Evolutionary conservation across 2,797 vertebrate genomes (phyloP).

Genomic region (Chrosomus eos): DNA sequence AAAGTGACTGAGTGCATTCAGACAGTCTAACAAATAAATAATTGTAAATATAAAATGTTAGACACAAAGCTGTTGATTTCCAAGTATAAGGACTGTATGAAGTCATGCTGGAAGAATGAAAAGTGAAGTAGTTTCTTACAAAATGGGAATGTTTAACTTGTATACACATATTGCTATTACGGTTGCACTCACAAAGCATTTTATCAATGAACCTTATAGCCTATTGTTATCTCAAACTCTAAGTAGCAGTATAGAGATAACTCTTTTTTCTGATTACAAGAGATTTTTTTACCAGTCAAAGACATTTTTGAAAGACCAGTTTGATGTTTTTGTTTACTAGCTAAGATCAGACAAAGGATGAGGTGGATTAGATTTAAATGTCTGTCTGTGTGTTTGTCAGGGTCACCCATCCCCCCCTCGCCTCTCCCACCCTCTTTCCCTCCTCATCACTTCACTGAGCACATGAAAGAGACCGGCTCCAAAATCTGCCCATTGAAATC

Average conservation of each 20-base stretch:
- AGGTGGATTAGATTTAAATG: conserved; percentile 26
- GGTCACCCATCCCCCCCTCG: conserved; percentile 10
- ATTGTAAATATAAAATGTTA: background rate
- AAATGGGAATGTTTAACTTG: background rate
- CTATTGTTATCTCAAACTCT: background rate
- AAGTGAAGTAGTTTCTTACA: background rate
- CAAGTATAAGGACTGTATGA: background rate
- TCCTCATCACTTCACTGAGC: conserved; percentile 40
- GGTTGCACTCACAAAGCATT: background rate
- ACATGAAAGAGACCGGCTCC: conserved; percentile 1
- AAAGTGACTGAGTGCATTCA: background rate
- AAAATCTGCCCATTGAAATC: background rate
- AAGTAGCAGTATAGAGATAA: no score
- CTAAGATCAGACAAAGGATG: conserved; percentile 29
- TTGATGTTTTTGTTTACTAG: conserved; percentile 17
- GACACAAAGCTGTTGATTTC: background rate
- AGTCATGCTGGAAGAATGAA: background rate
- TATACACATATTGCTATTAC: background rate
- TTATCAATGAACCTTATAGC: background rate
- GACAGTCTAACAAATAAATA: background rate
- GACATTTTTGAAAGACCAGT: background rate
- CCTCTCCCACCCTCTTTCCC: conserved; percentile 5
- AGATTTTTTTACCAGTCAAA: background rate
- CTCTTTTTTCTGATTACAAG: background rate
- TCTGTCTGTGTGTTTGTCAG: conserved; percentile 33